Evolutionary conservation across 2,888 invertebrate species (phyloP).

Genomic region (Chironomus tentans): DNA sequence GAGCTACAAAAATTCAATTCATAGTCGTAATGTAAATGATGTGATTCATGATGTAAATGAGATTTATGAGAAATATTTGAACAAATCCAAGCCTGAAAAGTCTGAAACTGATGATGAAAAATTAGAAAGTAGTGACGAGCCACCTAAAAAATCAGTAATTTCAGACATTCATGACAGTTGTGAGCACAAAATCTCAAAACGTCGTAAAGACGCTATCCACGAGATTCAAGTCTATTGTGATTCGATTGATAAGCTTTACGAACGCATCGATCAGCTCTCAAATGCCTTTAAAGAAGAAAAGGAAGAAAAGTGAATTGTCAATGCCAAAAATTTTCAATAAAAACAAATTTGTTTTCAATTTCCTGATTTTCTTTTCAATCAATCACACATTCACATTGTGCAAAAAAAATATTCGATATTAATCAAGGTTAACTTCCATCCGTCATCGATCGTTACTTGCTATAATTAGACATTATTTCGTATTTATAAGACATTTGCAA

Average conservation of each 20-base stretch:
- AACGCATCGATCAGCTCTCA: slow-evolving; percentile 1
- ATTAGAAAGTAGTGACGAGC: background rate
- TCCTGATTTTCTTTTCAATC: background rate
- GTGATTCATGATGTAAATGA: background rate
- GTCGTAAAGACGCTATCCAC: slow-evolving; percentile 7
- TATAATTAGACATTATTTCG: background rate
- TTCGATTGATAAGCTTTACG: slow-evolving; percentile 3
- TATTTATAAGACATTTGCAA: background rate
- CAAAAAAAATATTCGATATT: background rate
- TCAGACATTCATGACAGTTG: slow-evolving; percentile 5
- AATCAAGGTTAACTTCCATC: background rate
- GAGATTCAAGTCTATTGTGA: slow-evolving; percentile 15
- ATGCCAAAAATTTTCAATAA: background rate
- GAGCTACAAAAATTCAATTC: slow-evolving; percentile 8
- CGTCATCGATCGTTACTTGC: no score
- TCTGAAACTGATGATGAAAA: background rate
- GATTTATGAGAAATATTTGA: slow-evolving; percentile 2
- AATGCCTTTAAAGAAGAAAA: slow-evolving; percentile 3
- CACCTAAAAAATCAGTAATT: background rate
- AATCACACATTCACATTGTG: background rate
- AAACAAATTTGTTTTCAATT: background rate
- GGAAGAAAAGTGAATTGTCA: background rate
- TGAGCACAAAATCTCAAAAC: slow-evolving; percentile 11
- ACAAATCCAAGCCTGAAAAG: background rate
- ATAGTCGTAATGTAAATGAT: slow-evolving; percentile 8